These are phyloP conservation scores for Gyrodactylus salaris DNA, from an alignment of 1,140 invertebrate species.

Conservation along the genomic window DNA sequence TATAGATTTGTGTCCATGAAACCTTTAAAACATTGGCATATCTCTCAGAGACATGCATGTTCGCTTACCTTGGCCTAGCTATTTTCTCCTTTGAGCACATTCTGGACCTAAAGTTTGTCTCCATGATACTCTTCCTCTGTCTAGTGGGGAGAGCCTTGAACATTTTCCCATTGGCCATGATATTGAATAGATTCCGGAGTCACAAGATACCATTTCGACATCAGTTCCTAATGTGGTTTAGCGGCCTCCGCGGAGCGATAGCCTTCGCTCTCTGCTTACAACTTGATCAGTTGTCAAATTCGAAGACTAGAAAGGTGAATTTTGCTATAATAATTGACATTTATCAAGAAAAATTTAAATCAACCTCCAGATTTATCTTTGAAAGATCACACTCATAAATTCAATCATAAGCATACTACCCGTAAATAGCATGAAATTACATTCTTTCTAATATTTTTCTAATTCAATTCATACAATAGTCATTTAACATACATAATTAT, in stretches of 20 bases:
- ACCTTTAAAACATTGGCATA: constrained; percentile 85
- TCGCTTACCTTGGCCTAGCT: constrained; percentile 85
- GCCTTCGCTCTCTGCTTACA: constrained; percentile 84
- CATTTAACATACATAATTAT: no score
- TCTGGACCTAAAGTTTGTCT: constrained; percentile 36
- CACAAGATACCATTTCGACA: constrained; percentile 88
- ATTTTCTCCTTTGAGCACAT: constrained; percentile 65
- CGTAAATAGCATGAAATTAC: no score
- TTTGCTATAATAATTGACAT: no score
- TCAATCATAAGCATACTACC: no score
- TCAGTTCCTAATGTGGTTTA: constrained; percentile 99
- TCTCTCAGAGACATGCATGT: constrained; percentile 88
- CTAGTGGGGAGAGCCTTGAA: constrained; percentile 67
- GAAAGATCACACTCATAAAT: no score
- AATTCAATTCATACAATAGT: no score
- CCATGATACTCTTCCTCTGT: constrained; percentile 64
- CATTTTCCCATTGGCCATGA: constrained; percentile 63
- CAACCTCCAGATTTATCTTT: no score
- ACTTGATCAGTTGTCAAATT: not conserved
- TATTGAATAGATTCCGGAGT: constrained; percentile 75
- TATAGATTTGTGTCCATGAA: constrained; percentile 73
- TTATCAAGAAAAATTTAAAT: no score
- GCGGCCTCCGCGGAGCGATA: constrained; percentile 69
- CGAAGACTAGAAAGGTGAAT: not conserved
- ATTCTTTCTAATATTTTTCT: no score